These are phyloP conservation scores for Synergus laeviventris DNA, from an alignment of 2,888 invertebrate species.

Conservation along the genomic window DNA sequence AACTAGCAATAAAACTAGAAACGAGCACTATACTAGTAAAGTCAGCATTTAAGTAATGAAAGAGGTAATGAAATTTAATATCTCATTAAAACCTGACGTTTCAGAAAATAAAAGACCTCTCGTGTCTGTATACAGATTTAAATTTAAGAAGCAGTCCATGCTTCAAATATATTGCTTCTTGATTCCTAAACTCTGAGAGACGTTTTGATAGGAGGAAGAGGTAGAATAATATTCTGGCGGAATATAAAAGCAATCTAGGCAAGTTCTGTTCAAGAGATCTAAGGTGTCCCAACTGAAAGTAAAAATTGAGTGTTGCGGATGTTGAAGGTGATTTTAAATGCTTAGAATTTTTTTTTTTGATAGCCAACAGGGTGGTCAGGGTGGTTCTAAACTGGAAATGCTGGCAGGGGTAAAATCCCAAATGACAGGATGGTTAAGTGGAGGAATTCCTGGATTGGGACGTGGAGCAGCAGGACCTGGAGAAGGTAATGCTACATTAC, in stretches of 20 bases:
- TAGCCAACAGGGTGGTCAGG: conserved; percentile 76
- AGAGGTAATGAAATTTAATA: too few species aligned
- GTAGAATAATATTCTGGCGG: too few species aligned
- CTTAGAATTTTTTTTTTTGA: background rate
- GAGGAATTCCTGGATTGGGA: conserved; percentile 86
- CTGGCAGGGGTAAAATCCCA: conserved; percentile 91
- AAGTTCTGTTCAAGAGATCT: background rate
- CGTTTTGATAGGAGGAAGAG: background rate
- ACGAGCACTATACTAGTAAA: too few species aligned
- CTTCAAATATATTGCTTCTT: too few species aligned
- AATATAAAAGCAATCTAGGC: background rate
- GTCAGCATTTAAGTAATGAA: too few species aligned
- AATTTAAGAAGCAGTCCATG: too few species aligned
- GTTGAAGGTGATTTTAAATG: background rate
- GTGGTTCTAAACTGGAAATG: conserved; percentile 88
- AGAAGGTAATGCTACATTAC: conserved; percentile 76
- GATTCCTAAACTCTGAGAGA: too few species aligned
- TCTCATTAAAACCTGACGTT: too few species aligned
- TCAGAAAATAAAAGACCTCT: background rate
- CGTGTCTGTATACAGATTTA: too few species aligned
- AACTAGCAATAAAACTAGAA: too few species aligned
- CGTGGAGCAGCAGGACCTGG: conserved; percentile 75
- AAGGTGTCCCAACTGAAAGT: background rate
- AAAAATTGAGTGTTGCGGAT: background rate
- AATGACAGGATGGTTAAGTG: conserved; percentile 88